phyloP scores from a whole-genome alignment of 2,888 invertebrate species.

The Clanis bilineata region DNA sequence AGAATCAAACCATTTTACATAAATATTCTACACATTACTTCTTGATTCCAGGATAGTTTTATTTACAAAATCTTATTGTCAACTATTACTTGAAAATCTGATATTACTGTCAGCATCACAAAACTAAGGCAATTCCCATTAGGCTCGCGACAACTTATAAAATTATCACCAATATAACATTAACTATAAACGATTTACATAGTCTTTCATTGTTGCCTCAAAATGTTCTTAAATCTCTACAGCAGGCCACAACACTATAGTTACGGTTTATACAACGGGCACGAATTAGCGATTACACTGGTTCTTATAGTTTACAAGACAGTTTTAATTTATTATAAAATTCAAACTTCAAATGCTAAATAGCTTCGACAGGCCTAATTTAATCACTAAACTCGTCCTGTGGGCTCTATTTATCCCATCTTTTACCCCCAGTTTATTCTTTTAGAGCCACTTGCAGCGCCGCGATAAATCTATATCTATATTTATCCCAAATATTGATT shows the following conservation, averaged over 20 bases:
- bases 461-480: no score
- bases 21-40: neutral
- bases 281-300: neutral
- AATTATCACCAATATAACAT: constrained; percentile 13
- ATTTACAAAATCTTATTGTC: neutral
- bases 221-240: constrained; percentile 33
- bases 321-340: neutral
- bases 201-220: constrained; percentile 35
- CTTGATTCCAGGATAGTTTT: neutral
- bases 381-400: no score
- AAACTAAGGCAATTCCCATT: constrained; percentile 10
- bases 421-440: no score
- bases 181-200: constrained; percentile 34
- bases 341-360: neutral
- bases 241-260: constrained; percentile 33
- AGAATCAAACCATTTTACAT: no score
- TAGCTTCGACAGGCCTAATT: no score
- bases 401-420: no score
- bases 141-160: constrained; percentile 9
- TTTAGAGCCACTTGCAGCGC: no score
- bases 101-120: constrained; percentile 7
- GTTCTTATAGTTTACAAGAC: neutral
- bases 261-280: constrained; percentile 21
- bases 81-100: neutral
- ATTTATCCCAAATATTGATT: no score